Conservation (phyloP, 2,113 vertebrate genomes). For the Sterna hirundo region DNA sequence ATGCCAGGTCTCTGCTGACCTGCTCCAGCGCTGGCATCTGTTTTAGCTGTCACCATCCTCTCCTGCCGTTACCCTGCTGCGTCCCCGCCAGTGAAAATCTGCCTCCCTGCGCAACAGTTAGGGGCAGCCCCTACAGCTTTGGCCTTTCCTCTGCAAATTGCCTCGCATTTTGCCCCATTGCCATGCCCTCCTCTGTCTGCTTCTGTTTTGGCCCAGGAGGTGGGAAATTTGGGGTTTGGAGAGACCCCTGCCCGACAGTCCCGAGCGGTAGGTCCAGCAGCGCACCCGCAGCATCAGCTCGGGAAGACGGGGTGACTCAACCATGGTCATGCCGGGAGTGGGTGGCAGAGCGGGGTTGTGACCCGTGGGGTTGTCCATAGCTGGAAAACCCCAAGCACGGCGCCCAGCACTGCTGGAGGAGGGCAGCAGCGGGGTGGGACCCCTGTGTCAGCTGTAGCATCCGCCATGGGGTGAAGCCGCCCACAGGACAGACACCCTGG, state of each 20-base stretch:
- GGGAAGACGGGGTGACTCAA: fast-evolving
- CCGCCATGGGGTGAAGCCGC: fast-evolving
- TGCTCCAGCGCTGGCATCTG: neutral
- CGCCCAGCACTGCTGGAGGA: neutral
- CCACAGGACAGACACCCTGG: fast-evolving
- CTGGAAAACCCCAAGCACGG: fast-evolving
- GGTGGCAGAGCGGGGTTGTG: neutral
- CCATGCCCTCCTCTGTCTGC: neutral
- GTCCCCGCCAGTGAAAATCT: neutral
- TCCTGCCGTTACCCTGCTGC: neutral
- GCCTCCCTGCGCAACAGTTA: neutral
- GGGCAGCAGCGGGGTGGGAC: neutral
- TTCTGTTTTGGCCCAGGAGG: neutral
- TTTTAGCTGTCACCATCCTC: neutral
- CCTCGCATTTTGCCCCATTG: neutral
- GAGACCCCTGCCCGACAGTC: fast-evolving
- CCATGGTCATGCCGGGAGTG: fast-evolving
- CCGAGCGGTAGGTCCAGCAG: neutral
- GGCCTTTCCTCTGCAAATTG: neutral
- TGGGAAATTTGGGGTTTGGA: fast-evolving
- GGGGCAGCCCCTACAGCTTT: fast-evolving
- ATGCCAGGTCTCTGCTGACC: neutral
- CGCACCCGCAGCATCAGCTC: fast-evolving
- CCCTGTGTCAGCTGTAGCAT: neutral
- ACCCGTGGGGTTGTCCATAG: neutral